A percentile compares a stretch with the other conserved stretches of the same genome.
Conservation (phyloP, 2,888 invertebrate genomes). For the Hoplodrina blanda region DNA sequence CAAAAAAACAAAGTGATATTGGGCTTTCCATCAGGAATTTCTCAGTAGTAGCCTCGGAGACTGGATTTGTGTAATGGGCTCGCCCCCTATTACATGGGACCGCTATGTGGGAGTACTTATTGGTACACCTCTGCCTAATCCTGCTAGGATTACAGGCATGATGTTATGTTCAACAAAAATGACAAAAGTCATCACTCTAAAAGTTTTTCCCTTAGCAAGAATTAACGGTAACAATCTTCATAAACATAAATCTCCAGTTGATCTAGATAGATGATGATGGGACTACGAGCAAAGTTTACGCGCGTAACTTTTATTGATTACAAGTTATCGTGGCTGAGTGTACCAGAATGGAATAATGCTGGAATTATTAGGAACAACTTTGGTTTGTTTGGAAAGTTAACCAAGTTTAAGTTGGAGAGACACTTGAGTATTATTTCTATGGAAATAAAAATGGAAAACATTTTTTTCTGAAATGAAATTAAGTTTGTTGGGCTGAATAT, state of each 20-base stretch:
- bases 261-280: constrained; percentile 43
- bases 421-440: constrained; percentile 31
- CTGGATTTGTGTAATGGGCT: no score
- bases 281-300: constrained; percentile 19
- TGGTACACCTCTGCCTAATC: no score
- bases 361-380: constrained; percentile 45
- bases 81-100: no score
- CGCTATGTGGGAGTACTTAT: no score
- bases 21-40: no score
- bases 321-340: constrained; percentile 36
- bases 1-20: no score
- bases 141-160: no score
- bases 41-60: no score
- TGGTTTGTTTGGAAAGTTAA: constrained; percentile 45
- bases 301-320: constrained; percentile 55
- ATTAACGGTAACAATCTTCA: constrained; percentile 24
- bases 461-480: constrained; percentile 17
- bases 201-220: constrained; percentile 32
- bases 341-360: constrained; percentile 49
- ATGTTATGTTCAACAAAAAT: constrained; percentile 2
- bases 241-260: constrained; percentile 48
- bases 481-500: constrained; percentile 10
- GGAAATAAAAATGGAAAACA: constrained; percentile 39
- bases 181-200: constrained; percentile 27
- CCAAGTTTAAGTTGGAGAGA: constrained; percentile 14